Evolutionary conservation across 2,797 vertebrate species (phyloP).

Genomic region (Pipistrellus pipistrellus): DNA sequence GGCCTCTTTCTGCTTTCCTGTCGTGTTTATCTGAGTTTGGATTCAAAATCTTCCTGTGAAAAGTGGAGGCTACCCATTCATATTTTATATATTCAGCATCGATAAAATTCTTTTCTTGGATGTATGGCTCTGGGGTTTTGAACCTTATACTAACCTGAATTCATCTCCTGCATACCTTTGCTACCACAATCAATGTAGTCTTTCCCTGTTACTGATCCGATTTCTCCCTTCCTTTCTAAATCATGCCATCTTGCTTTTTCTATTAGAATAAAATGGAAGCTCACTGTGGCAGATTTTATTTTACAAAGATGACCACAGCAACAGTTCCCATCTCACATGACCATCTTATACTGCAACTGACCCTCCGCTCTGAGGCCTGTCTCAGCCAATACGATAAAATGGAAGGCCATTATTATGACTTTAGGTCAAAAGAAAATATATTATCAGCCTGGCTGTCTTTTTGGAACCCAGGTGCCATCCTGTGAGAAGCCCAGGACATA

Average conservation of each 20-base stretch:
- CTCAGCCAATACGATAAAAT: background rate
- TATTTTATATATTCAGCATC: background rate
- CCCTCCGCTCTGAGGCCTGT: background rate
- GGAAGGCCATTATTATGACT: background rate
- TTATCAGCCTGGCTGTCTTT: background rate
- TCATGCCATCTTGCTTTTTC: background rate
- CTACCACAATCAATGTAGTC: background rate
- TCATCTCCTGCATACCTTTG: background rate
- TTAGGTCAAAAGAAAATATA: background rate
- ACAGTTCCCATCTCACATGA: background rate
- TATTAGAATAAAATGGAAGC: background rate
- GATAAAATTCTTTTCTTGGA: background rate
- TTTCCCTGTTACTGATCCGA: background rate
- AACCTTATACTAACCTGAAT: background rate
- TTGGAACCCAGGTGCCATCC: background rate
- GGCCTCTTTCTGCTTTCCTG: background rate
- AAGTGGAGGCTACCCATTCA: background rate
- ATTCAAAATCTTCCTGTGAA: background rate
- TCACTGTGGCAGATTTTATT: background rate
- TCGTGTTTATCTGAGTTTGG: background rate
- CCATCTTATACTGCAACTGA: background rate
- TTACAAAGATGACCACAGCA: background rate
- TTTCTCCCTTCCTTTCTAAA: background rate
- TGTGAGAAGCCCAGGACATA: background rate
- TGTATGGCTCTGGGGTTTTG: background rate